Percentiles rank a stretch among this genome's conserved stretches.
These are phyloP conservation scores for Tiliqua scincoides DNA, from an alignment of 2,113 vertebrate genomes.

Conservation along the genomic window DNA sequence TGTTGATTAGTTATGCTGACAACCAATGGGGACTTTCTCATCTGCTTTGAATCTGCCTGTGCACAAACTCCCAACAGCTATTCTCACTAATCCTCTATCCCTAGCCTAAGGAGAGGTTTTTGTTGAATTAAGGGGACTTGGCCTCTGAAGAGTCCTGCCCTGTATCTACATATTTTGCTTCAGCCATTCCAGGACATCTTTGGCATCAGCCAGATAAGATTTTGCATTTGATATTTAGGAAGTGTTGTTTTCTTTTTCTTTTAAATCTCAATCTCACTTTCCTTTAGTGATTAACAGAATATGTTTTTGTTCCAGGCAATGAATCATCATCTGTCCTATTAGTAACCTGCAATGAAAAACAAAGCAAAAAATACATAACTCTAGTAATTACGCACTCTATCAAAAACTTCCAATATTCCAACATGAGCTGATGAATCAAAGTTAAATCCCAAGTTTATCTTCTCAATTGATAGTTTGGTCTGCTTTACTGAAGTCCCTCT, in stretches of 20 bases:
- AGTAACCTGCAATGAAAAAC: conserved; percentile 49
- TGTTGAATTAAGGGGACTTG: background rate
- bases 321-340: conserved; percentile 61
- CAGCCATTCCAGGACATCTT: conserved; percentile 29
- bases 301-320: conserved; percentile 62
- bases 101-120: too few relatives aligned
- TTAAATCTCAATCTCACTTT: conserved; percentile 50
- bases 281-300: conserved; percentile 67
- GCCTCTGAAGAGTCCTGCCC: background rate
- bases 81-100: too few relatives aligned
- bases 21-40: background rate
- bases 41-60: background rate
- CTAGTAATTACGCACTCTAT: conserved; percentile 63
- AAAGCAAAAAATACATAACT: conserved; percentile 54
- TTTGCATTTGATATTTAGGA: conserved; percentile 33
- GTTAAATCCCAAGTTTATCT: conserved; percentile 47
- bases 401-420: conserved; percentile 52
- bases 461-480: conserved; percentile 42
- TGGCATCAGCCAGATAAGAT: conserved; percentile 55
- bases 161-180: background rate
- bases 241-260: too few relatives aligned
- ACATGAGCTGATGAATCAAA: conserved; percentile 55
- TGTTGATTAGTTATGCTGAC: background rate
- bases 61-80: background rate
- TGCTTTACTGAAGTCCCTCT: conserved; percentile 42